Base-by-base conservation (phyloP, 2,113 vertebrate species). In the Rattus norvegicus region DNA sequence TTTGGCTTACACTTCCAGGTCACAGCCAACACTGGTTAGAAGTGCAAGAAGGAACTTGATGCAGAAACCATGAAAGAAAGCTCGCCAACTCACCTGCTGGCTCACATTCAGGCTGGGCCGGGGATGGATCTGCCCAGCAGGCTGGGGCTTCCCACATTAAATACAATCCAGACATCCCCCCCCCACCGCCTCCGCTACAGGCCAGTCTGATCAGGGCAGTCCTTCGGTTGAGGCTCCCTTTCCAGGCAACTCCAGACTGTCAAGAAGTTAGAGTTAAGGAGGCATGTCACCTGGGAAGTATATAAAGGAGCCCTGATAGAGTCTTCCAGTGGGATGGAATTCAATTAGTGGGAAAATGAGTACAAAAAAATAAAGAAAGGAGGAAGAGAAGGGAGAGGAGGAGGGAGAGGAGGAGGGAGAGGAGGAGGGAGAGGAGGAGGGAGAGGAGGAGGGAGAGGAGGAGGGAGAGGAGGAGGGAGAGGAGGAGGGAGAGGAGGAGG, bases 281-380 rank as follows among this genome's bases (percentile, higher is more conserved):
- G 8, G 7, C 28, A 16, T 84, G 24, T 36, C 17, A 65, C 11
- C 33, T 12, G 36, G 59, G 43, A 19, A 24, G 20, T 3, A 26
- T 22, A 56, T 67, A 7, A 52, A 59, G 30, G 8, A 47, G 63
- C 13, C 4, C 7, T 1, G 14, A 22, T 3, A 1, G 4, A 12
- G 11, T 22, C 26, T 2, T 22, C 5, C 2, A 3, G 39, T 3
- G 28, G 17, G 65, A 33, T 26, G 19, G 8, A 22, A 9, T 2
- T 56, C 12, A 81, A 39, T 26, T 43, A 13, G 16, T n/a, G 26
- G 75, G 73, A 54, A 59, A 67, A 10, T 11, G 39, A 73, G 16
- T 33, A 69, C 65, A 63, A 26, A 16, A 36, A 36, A 16, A 16
- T 11, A 69, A 33, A 9, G 3, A 7, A 69, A 30, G 65, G 33